These are phyloP conservation scores for Saguinus midas DNA, from an alignment of 2,113 vertebrate genomes.

Conservation along the genomic window DNA sequence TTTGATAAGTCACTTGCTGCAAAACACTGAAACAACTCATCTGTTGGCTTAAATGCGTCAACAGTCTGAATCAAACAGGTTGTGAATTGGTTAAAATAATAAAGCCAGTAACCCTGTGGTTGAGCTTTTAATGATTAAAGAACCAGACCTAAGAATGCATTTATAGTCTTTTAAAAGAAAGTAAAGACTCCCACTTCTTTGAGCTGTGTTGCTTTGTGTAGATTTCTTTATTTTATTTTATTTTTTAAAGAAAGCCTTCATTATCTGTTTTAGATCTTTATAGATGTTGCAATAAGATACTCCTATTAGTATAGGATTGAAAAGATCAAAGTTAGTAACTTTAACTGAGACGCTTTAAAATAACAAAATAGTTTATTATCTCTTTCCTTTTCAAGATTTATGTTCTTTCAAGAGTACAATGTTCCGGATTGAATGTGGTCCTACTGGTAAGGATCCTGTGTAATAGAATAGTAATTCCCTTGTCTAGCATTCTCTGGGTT, in stretches of 20 bases:
- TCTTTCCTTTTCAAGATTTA: slow-evolving; percentile 50
- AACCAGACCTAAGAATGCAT: slow-evolving; percentile 30
- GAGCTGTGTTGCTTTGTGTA: slow-evolving; percentile 49
- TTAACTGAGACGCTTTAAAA: slow-evolving; percentile 54
- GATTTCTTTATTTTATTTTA: slow-evolving; percentile 18
- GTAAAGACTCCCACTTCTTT: slow-evolving; percentile 43
- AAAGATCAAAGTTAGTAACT: slow-evolving; percentile 70
- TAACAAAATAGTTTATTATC: neutral
- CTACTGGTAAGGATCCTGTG: neutral
- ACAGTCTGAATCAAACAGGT: slow-evolving; percentile 50
- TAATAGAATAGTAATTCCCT: neutral
- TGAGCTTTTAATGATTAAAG: slow-evolving; percentile 59
- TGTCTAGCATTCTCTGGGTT: neutral
- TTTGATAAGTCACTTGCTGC: slow-evolving; percentile 14
- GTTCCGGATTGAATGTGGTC: slow-evolving; percentile 21
- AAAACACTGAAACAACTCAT: neutral
- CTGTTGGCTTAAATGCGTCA: slow-evolving; percentile 23
- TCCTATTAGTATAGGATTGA: slow-evolving; percentile 32
- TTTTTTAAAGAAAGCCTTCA: slow-evolving; percentile 4
- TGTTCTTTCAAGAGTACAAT: neutral
- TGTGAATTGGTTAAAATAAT: slow-evolving; percentile 63
- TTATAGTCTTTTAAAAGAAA: slow-evolving; percentile 51
- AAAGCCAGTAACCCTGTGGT: slow-evolving; percentile 41
- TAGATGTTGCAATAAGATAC: slow-evolving; percentile 42
- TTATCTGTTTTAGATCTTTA: slow-evolving; percentile 58